phyloP scores from a whole-genome alignment of 2,797 vertebrate species.

The Simalia tracyae region DNA sequence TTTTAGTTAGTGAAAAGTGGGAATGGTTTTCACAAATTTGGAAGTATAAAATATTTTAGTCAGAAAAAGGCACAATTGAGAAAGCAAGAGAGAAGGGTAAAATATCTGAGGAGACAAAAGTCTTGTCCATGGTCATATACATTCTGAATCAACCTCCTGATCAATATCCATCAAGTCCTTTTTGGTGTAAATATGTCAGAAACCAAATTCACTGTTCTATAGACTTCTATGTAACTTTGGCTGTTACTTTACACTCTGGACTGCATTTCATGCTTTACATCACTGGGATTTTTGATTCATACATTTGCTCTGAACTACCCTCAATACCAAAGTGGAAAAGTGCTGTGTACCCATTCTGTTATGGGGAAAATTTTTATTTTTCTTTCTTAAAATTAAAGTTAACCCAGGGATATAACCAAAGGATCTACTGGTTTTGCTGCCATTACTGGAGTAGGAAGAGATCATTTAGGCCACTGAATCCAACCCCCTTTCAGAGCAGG shows the following conservation, averaged over 20 bases:
- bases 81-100: not conserved
- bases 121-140: not conserved
- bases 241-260: not conserved
- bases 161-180: too few relatives aligned
- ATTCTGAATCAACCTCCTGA: too few relatives aligned
- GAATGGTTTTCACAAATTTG: not conserved
- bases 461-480: not conserved
- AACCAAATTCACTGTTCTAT: not conserved
- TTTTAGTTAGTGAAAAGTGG: not conserved
- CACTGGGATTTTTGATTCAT: not conserved
- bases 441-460: not conserved
- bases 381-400: not conserved
- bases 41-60: rapidly evolving
- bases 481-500: not conserved
- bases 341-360: not conserved
- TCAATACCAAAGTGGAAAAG: not conserved
- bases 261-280: not conserved
- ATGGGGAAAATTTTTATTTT: not conserved
- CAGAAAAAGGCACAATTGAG: not conserved
- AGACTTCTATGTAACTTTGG: not conserved
- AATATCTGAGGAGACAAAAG: not conserved
- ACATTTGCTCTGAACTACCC: not conserved
- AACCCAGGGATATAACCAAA: not conserved
- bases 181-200: not conserved
- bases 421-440: not conserved